phyloP scores from a whole-genome alignment of 1,140 invertebrate genomes.

The Zaprionus kolodkinae region DNA sequence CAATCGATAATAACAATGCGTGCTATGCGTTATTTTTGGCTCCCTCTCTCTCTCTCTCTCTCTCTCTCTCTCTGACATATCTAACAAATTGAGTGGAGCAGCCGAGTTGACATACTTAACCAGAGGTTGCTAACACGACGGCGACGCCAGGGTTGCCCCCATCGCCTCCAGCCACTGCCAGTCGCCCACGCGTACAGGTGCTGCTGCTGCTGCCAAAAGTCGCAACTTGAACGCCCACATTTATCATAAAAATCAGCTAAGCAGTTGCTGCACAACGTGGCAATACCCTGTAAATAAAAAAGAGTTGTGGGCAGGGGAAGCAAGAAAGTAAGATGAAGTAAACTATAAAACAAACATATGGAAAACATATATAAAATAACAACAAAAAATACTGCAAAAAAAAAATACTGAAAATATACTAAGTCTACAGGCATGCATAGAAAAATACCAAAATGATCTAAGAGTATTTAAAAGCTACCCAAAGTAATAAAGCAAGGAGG shows the following conservation, averaged over 20 bases:
- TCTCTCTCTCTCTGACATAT: constrained; percentile 21
- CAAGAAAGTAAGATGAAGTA: not conserved
- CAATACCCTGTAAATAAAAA: constrained; percentile 13
- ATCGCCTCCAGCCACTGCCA: constrained; percentile 11
- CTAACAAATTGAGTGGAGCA: constrained; percentile 64
- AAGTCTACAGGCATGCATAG: too few relatives aligned
- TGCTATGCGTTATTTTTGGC: constrained; percentile 44
- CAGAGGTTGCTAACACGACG: constrained; percentile 48
- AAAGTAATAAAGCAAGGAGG: not conserved
- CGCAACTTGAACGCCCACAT: constrained; percentile 53
- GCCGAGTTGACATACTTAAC: constrained; percentile 60
- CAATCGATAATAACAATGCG: constrained; percentile 64
- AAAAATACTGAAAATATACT: too few relatives aligned
- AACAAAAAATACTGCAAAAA: too few relatives aligned
- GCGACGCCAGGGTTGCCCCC: not conserved
- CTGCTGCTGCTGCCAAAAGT: constrained; percentile 35
- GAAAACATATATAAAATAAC: not conserved
- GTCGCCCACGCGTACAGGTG: constrained; percentile 23
- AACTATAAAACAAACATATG: not conserved
- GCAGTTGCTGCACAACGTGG: not conserved
- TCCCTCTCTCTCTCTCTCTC: constrained; percentile 9
- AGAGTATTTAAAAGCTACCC: not conserved
- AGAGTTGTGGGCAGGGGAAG: too few relatives aligned
- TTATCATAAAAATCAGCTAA: constrained; percentile 41
- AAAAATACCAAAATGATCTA: not conserved